These are phyloP conservation scores for Phocoena phocoena DNA, from an alignment of 2,113 vertebrate genomes.

Conservation along the genomic window DNA sequence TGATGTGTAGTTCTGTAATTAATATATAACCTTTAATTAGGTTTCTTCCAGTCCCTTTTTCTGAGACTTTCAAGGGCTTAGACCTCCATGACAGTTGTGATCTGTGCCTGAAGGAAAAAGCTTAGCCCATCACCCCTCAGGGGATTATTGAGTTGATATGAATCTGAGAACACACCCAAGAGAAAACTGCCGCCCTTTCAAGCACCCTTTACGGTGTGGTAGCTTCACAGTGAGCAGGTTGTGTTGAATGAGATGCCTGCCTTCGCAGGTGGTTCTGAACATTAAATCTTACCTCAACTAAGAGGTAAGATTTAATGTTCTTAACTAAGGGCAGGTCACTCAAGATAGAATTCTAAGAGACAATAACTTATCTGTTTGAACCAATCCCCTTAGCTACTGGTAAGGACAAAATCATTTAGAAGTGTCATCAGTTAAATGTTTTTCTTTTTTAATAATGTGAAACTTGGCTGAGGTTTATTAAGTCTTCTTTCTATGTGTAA, in stretches of 20 bases:
- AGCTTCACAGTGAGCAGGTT: background rate
- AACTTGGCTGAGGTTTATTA: conserved; percentile 9
- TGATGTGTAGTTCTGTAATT: background rate
- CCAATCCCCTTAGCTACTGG: background rate
- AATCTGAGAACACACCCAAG: background rate
- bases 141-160: background rate
- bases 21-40: background rate
- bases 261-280: background rate
- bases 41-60: background rate
- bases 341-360: background rate
- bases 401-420: conserved; percentile 4
- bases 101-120: background rate
- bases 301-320: background rate
- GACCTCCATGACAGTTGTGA: background rate
- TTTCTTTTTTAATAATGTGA: background rate
- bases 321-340: background rate
- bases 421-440: background rate
- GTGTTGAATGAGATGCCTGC: background rate
- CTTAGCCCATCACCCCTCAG: background rate
- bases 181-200: background rate
- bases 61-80: background rate
- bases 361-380: background rate
- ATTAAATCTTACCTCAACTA: background rate
- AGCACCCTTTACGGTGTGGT: background rate
- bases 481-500: background rate